These are phyloP conservation scores for Tetramorium alpestre DNA, from an alignment of 1,140 invertebrate genomes.

Conservation along the genomic window DNA sequence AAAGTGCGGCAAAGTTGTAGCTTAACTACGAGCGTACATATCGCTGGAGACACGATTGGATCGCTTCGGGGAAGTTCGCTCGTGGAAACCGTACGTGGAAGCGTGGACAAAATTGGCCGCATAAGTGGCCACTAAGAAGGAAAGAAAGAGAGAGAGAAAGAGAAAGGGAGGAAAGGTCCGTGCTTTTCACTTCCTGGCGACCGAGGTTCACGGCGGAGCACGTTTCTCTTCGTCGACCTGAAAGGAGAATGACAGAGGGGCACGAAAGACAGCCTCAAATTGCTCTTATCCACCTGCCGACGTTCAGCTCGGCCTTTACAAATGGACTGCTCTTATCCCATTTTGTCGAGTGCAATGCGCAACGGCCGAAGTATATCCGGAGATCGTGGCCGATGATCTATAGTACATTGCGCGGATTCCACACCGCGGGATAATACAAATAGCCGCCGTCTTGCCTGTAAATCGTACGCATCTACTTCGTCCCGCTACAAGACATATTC, in stretches of 20 bases:
- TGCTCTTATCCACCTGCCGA: slow-evolving; percentile 60
- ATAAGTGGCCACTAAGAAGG: slow-evolving; percentile 43
- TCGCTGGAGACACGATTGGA: slow-evolving; percentile 54
- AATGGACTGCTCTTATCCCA: slow-evolving; percentile 67
- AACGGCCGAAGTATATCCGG: slow-evolving; percentile 40
- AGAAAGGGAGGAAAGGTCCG: neutral
- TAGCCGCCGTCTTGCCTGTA: slow-evolving; percentile 24
- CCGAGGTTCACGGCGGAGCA: slow-evolving; percentile 37
- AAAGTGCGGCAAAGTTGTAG: slow-evolving; percentile 39
- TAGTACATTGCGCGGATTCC: slow-evolving; percentile 24
- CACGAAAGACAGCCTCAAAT: slow-evolving; percentile 63
- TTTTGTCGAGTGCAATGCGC: slow-evolving; percentile 66
- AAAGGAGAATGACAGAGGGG: slow-evolving; percentile 52
- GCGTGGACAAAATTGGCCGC: slow-evolving; percentile 33
- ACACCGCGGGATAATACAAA: slow-evolving; percentile 45
- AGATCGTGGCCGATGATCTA: slow-evolving; percentile 53
- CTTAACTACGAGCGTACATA: slow-evolving; percentile 41
- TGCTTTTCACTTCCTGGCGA: slow-evolving; percentile 56
- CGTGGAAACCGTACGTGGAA: slow-evolving; percentile 33
- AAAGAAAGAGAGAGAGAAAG: neutral
- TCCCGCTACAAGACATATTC: neutral
- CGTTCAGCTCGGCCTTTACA: slow-evolving; percentile 59
- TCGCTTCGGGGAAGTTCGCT: slow-evolving; percentile 32
- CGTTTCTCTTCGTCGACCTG: slow-evolving; percentile 57
- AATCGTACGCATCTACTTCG: slow-evolving; percentile 36